phyloP scores from a whole-genome alignment of 2,113 vertebrate species.

The Rostratula benghalensis region DNA sequence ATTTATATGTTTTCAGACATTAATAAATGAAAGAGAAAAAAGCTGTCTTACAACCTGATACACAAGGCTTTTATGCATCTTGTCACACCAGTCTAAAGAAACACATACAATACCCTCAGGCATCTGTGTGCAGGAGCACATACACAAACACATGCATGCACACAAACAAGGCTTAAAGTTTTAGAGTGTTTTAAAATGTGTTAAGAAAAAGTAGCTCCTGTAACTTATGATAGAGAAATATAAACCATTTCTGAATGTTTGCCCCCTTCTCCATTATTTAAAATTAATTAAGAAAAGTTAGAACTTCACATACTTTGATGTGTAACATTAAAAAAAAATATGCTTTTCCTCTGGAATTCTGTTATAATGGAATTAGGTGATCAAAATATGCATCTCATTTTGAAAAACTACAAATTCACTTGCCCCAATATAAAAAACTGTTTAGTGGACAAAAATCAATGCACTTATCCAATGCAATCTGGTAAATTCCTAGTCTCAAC shows the following conservation, averaged over 20 bases:
- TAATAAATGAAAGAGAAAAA: background rate
- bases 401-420: background rate
- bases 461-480: background rate
- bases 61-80: background rate
- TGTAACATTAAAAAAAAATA: background rate
- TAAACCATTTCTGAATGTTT: rapidly evolving
- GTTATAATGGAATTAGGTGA: background rate
- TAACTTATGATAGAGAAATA: background rate
- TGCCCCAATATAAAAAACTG: background rate
- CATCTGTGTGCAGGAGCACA: background rate
- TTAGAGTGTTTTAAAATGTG: background rate
- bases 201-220: background rate
- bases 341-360: background rate
- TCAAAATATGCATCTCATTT: background rate
- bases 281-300: background rate
- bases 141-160: background rate
- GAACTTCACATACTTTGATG: background rate
- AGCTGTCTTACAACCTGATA: background rate
- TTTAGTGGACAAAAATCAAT: background rate
- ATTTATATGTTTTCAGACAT: background rate
- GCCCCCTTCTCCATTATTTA: background rate
- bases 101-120: background rate
- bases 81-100: background rate
- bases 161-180: background rate
- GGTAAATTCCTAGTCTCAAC: background rate